Evolutionary conservation across 2,888 invertebrate genomes (phyloP), one percentile per base, ranked within the genome.

Genomic region (Standfussiana lucernea): DNA sequence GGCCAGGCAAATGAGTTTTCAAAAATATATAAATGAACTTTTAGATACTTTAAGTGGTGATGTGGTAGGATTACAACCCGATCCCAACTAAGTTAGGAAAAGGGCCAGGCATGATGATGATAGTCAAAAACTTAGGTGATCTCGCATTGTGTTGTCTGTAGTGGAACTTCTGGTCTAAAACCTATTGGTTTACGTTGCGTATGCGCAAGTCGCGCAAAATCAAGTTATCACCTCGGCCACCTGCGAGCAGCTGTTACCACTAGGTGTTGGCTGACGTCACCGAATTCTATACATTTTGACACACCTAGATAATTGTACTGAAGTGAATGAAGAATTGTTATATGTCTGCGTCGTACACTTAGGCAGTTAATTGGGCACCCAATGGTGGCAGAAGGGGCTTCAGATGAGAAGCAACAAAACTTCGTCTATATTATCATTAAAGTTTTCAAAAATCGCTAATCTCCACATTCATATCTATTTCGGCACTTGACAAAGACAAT

Each of bases 211-310:
- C 71, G 61, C 35, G 28, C 70, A 37, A 72, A 83, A 82, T 86
- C 84, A 86, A 83, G 84, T 84, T 84, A 86, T 86, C 86, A 86
- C 83, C 70, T 84, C 72, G 86, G 86, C 84, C 84, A 84, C 84
- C 86, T 84, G 84, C 61, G 85, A 78, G 79, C 79, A 75, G 77
- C 83, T 80, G 88, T 80, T 78, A 75, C 67, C 68, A 74, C 13
- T 65, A 42, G 64, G 47, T 79, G 53, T 74, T 18, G 18, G 18
- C 7, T 88, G 89, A 88, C 79, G 82, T 88, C 89, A 88, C 53
- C 24, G 24, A 70, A 72, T 71, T 70, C 47, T 75, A 73, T 61
- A 75, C 21, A 77, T 35, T 61, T 70, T 67, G 84, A 79, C 84
- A 79, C 86, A 74, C 84, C 86, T 83, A 45, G 62, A 77, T 62